phyloP scores from a whole-genome alignment of 30 jellyfish, hydroid and myxozoan species.

The Cassiopea andromeda region DNA sequence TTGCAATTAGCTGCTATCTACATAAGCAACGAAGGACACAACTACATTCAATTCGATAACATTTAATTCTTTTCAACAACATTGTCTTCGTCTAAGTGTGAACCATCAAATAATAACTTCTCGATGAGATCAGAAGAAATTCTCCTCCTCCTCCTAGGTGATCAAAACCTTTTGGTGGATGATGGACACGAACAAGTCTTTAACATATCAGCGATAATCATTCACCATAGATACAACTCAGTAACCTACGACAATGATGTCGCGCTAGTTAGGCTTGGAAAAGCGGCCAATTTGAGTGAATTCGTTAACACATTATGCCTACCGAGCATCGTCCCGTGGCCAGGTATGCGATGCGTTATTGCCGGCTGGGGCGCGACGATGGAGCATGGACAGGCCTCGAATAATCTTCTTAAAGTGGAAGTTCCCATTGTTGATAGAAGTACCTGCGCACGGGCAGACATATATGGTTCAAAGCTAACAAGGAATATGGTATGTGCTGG shows the following conservation, averaged over 20 bases:
- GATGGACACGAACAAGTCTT: conserved; percentile 70
- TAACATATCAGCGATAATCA: conserved; percentile 48
- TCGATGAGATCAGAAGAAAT: not conserved
- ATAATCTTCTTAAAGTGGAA: conserved; percentile 67
- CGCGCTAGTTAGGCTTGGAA: conserved; percentile 62
- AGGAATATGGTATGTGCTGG: conserved; percentile 96
- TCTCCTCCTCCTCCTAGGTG: conserved; percentile 13
- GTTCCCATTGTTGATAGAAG: conserved; percentile 65
- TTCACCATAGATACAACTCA: conserved; percentile 66
- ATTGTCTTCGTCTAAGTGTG: too few species aligned
- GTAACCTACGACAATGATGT: conserved; percentile 80
- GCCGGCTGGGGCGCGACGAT: conserved; percentile 95
- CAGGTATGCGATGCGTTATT: conserved; percentile 66
- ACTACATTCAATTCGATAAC: too few species aligned
- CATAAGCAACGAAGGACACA: too few species aligned
- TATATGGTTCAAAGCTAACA: conserved; percentile 75
- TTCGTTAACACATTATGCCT: conserved; percentile 76
- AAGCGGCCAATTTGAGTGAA: conserved; percentile 36
- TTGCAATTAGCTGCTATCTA: too few species aligned
- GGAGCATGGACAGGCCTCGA: conserved; percentile 66
- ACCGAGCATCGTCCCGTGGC: conserved; percentile 41
- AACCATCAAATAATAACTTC: not conserved
- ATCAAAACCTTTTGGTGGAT: conserved; percentile 9
- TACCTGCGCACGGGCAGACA: conserved; percentile 54
- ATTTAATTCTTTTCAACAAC: too few species aligned